Percentiles rank a stretch among this genome's conserved stretches.
phyloP scores from a whole-genome alignment of 2,113 vertebrate species.

The Zosterops borbonicus region DNA sequence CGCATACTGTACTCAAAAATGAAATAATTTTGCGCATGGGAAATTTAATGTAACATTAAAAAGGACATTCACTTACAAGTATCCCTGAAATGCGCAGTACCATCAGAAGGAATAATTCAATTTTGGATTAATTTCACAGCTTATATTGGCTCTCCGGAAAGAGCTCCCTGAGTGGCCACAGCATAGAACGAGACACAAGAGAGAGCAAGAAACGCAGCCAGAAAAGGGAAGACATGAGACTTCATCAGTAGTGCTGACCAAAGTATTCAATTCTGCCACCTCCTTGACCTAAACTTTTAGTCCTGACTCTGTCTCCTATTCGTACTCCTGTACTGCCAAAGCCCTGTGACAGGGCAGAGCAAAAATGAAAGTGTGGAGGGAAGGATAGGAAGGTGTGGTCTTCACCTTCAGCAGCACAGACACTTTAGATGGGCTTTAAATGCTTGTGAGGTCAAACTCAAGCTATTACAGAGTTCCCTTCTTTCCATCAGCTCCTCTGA shows the following conservation, averaged over 20 bases:
- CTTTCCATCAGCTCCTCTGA: background rate
- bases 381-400: background rate
- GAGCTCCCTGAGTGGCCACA: background rate
- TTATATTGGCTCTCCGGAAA: background rate
- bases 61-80: background rate
- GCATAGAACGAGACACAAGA: accelerated
- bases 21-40: background rate
- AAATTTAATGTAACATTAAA: background rate
- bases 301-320: background rate
- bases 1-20: background rate
- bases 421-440: background rate
- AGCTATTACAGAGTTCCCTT: background rate
- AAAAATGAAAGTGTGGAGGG: background rate
- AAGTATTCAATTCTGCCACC: background rate
- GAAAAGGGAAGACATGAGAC: background rate
- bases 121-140: background rate
- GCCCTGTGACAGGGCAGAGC: background rate
- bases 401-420: background rate
- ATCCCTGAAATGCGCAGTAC: background rate
- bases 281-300: background rate
- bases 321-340: background rate
- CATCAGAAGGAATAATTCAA: background rate
- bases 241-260: background rate
- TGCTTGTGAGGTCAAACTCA: background rate
- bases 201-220: background rate